Evolutionary conservation across 2,888 invertebrate species (phyloP), one percentile per base, ranked within the genome.

Genomic region (Hirtodrosophila cameraria): DNA sequence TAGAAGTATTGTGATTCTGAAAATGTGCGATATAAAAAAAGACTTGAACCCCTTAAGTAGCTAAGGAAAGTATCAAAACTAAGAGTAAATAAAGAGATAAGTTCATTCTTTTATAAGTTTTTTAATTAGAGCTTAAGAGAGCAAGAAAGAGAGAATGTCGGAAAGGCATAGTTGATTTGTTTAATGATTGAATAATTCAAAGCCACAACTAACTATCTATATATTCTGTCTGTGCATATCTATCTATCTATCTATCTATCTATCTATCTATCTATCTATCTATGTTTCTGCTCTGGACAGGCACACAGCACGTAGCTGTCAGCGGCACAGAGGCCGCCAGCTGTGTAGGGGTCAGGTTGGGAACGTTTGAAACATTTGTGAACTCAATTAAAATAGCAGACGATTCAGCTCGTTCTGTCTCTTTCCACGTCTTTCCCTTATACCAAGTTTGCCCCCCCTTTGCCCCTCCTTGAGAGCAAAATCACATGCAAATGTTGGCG

Each of bases 331-430:
- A 62, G 74, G 45, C 58, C 59, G 64, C 81, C 81, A 71, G 81
- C 81, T 83, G 81, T 62, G 86, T 12, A 20, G 53, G 65, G 78
- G 61, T 68, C 75, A 66, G 52, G 35, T 55, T 5, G 35, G 20
- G 41, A 43, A n/a, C n/a, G n/a, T n/a, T n/a, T n/a, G n/a, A n/a
- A 58, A 61, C 62, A 58, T 78, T 85, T 85, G 80, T 85, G 86
- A 80, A 85, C 80, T 80, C 80, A 80, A 85, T 80, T 85, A 80
- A 80, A 80, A 85, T 75, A 82, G 69, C 75, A 75, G 79, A 80
- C 78, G 60, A 54, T 75, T 36, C 45, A 31, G 20, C 31, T 12
- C 39, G 35, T 25, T 55, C 38, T 13, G 28, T 2, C 48, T 11
- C 11, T n/a, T n/a, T n/a, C n/a, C n/a, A n/a, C n/a, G n/a, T n/a